A percentile compares a stretch with the other conserved stretches of the same genome.
Conservation (phyloP, 2,888 invertebrate species). For the Spodoptera exigua region DNA sequence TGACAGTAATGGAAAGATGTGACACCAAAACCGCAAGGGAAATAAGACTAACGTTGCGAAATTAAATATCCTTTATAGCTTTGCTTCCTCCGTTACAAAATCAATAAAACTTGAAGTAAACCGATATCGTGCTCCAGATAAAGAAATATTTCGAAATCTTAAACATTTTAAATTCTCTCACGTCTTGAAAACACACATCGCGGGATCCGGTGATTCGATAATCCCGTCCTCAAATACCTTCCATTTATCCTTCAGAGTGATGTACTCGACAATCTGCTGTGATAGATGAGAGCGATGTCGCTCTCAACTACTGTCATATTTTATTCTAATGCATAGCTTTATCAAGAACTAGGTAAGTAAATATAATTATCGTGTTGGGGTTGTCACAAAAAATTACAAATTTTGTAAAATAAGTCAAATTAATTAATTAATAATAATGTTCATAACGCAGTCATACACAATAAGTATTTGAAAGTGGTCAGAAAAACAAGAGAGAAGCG, state of each 20-base stretch:
- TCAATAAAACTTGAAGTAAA: slow-evolving; percentile 31
- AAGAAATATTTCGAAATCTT: slow-evolving; percentile 14
- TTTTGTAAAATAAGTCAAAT: slow-evolving; percentile 55
- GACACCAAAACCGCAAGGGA: slow-evolving; percentile 71
- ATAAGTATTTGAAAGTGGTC: slow-evolving; percentile 63
- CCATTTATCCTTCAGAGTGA: slow-evolving; percentile 61
- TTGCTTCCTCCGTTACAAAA: slow-evolving; percentile 29
- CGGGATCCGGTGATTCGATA: slow-evolving; percentile 58
- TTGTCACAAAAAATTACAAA: slow-evolving; percentile 38
- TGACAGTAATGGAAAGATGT: slow-evolving; percentile 80
- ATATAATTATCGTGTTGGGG: slow-evolving; percentile 36
- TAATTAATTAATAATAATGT: slow-evolving; percentile 62
- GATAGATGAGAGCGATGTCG: slow-evolving; percentile 59
- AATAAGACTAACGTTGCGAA: slow-evolving; percentile 61
- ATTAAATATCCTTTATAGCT: slow-evolving; percentile 50
- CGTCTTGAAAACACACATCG: slow-evolving; percentile 44
- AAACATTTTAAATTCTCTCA: slow-evolving; percentile 30
- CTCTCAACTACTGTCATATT: slow-evolving; percentile 56
- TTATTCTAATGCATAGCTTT: slow-evolving; percentile 56
- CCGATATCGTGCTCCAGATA: slow-evolving; percentile 13
- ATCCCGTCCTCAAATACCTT: slow-evolving; percentile 63
- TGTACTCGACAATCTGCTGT: slow-evolving; percentile 58
- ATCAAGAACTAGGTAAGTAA: slow-evolving; percentile 30
- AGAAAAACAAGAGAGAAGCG: slow-evolving; percentile 62
- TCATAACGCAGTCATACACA: slow-evolving; percentile 60